phyloP scores from a whole-genome alignment of 2,888 invertebrate species.

The Agriopis marginaria region DNA sequence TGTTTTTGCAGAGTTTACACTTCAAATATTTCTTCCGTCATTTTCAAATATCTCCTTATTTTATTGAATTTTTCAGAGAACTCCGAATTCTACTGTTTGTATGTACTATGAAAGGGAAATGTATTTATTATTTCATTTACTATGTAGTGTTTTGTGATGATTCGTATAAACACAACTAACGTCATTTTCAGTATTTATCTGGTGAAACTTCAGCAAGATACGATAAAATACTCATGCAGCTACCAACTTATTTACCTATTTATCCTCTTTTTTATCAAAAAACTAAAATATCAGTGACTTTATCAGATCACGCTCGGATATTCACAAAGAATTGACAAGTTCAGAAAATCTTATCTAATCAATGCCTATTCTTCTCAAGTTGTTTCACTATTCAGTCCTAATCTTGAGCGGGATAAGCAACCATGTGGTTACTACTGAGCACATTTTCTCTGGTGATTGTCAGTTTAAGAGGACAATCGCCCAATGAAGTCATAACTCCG shows the following conservation, averaged over 20 bases:
- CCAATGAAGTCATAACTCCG: conserved; percentile 9
- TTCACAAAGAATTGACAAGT: conserved; percentile 22
- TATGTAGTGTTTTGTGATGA: too few species aligned
- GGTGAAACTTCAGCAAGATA: background rate
- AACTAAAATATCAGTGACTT: conserved; percentile 27
- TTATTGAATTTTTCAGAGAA: background rate
- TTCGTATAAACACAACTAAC: too few species aligned
- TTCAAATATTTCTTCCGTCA: background rate
- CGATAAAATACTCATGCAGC: background rate
- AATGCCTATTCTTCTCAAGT: conserved; percentile 33
- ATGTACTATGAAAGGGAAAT: background rate
- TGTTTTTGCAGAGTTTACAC: conserved; percentile 16
- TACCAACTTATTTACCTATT: background rate
- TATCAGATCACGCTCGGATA: conserved; percentile 18
- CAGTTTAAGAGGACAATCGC: conserved; percentile 47
- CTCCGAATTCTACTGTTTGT: background rate
- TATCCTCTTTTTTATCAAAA: conserved; percentile 25
- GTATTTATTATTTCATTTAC: too few species aligned
- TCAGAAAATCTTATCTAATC: conserved; percentile 47
- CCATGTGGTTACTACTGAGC: conserved; percentile 56
- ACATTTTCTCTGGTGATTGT: conserved; percentile 47
- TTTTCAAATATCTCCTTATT: background rate
- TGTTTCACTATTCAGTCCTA: conserved; percentile 48
- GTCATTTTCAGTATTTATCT: too few species aligned
- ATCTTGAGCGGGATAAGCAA: conserved; percentile 46